These are phyloP conservation scores for Drosophila repletoides DNA, from an alignment of 1,140 invertebrate genomes.

Conservation along the genomic window DNA sequence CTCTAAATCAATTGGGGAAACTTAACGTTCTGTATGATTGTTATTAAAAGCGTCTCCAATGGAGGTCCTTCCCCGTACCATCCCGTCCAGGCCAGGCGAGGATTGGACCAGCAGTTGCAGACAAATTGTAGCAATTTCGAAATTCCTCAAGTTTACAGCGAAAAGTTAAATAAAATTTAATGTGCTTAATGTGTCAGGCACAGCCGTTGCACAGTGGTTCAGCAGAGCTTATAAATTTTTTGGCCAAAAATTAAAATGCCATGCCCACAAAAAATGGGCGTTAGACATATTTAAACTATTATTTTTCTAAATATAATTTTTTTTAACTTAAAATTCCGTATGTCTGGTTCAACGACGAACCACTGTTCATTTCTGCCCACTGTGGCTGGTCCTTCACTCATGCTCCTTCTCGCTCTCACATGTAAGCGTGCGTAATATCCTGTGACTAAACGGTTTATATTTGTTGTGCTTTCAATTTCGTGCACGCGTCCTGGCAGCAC, in stretches of 20 bases:
- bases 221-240: too few species aligned
- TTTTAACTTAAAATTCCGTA: too few species aligned
- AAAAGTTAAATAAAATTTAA: slow-evolving; percentile 78
- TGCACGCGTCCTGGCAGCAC: slow-evolving; percentile 62
- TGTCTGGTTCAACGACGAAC: too few species aligned
- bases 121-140: slow-evolving; percentile 75
- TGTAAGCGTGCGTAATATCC: slow-evolving; percentile 80
- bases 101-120: slow-evolving; percentile 11
- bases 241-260: too few species aligned
- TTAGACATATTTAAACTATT: too few species aligned
- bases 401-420: slow-evolving; percentile 37
- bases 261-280: too few species aligned
- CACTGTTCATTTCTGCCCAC: background rate
- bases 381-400: slow-evolving; percentile 37
- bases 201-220: slow-evolving; percentile 52
- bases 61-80: background rate
- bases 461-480: slow-evolving; percentile 81
- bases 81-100: too few species aligned
- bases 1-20: slow-evolving; percentile 69
- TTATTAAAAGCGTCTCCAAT: slow-evolving; percentile 39
- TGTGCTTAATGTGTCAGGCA: slow-evolving; percentile 68
- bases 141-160: slow-evolving; percentile 71
- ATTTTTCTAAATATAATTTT: too few species aligned
- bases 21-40: slow-evolving; percentile 73
- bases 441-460: slow-evolving; percentile 83